These are phyloP conservation scores for Arvicanthis niloticus DNA, from an alignment of 2,113 vertebrate genomes.

Conservation along the genomic window DNA sequence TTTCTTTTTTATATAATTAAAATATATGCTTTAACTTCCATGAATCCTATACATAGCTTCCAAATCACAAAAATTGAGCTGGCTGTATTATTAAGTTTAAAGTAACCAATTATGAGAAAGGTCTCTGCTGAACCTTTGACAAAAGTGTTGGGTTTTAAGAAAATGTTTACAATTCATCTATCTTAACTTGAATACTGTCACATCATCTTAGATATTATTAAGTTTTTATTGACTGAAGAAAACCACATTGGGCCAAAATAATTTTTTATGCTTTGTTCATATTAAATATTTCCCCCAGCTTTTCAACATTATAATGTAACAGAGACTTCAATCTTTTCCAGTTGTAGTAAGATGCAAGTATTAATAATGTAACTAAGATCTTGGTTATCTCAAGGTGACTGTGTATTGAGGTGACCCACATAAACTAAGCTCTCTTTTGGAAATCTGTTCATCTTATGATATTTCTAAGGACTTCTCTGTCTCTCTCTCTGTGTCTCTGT, in stretches of 20 bases:
- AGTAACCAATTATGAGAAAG: neutral
- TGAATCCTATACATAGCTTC: neutral
- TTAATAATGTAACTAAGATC: neutral
- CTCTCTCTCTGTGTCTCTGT: neutral
- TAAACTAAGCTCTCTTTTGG: neutral
- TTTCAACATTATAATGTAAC: neutral
- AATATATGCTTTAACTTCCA: neutral
- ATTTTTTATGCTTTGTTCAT: neutral
- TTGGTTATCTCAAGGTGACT: neutral
- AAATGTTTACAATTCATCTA: slow-evolving; percentile 22
- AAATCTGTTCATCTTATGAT: neutral
- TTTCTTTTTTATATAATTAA: slow-evolving; percentile 25
- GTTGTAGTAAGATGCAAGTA: neutral
- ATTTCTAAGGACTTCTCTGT: neutral
- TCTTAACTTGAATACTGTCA: slow-evolving; percentile 34
- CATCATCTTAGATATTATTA: slow-evolving; percentile 2
- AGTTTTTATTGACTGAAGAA: slow-evolving; percentile 26
- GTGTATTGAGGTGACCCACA: neutral
- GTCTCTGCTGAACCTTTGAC: neutral
- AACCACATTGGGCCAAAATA: slow-evolving; percentile 9
- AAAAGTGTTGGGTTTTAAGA: neutral
- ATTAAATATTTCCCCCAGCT: neutral
- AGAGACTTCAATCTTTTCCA: neutral
- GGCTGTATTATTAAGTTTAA: slow-evolving; percentile 8
- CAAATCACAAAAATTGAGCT: slow-evolving; percentile 24